These are phyloP conservation scores for Pollenia angustigena DNA, from an alignment of 2,888 invertebrate genomes.

Conservation along the genomic window DNA sequence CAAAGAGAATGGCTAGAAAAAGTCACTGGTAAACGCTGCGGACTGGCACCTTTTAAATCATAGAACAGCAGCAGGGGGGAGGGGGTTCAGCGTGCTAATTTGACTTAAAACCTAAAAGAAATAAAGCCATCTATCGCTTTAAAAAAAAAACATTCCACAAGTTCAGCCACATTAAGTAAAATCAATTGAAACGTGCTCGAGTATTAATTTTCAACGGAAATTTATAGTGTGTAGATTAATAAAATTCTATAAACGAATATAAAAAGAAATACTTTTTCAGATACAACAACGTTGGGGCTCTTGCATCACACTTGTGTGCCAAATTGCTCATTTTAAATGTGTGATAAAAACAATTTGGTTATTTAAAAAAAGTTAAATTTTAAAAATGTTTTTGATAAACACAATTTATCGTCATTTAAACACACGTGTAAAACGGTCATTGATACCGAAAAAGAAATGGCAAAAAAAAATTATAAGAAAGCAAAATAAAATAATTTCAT, in stretches of 20 bases:
- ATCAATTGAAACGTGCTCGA: conserved; percentile 71
- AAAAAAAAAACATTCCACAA: conserved; percentile 52
- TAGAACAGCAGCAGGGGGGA: neutral
- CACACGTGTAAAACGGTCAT: conserved; percentile 64
- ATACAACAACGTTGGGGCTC: neutral
- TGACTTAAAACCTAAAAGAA: neutral
- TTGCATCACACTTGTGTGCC: conserved; percentile 21
- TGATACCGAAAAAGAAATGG: conserved; percentile 38
- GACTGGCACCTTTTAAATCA: no score
- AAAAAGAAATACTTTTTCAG: conserved; percentile 21
- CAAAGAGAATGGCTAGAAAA: neutral
- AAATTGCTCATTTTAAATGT: conserved; percentile 38
- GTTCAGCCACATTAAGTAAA: conserved; percentile 39
- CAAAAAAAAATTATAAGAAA: neutral
- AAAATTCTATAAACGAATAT: conserved; percentile 29
- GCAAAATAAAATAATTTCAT: neutral
- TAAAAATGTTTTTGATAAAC: conserved; percentile 16
- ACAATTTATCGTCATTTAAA: conserved; percentile 28
- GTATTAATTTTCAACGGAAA: conserved; percentile 61
- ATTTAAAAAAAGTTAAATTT: neutral
- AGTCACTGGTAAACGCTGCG: neutral
- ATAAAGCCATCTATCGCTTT: neutral
- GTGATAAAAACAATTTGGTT: conserved; percentile 60
- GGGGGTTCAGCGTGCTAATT: neutral
- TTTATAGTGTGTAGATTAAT: conserved; percentile 50